Conservation (phyloP, 2,113 vertebrate species). For the Dasyurus viverrinus region DNA sequence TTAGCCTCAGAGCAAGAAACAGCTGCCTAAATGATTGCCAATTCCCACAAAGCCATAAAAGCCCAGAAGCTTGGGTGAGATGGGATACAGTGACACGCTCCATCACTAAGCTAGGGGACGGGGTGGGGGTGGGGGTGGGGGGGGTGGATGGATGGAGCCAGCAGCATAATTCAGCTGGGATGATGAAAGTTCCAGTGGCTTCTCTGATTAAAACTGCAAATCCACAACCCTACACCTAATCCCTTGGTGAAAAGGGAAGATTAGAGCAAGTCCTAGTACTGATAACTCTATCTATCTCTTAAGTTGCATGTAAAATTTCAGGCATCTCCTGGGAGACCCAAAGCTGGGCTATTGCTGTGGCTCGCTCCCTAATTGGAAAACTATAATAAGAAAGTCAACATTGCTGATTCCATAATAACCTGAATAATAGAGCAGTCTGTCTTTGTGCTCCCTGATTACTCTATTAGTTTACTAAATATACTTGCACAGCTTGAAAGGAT, state of each 20-base stretch:
- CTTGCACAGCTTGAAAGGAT: not conserved
- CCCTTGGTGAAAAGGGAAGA: slow-evolving; percentile 69
- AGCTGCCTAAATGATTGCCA: slow-evolving; percentile 31
- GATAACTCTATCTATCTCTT: slow-evolving; percentile 71
- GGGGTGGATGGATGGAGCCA: slow-evolving; percentile 43
- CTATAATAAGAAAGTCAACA: slow-evolving; percentile 68
- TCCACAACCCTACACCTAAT: slow-evolving; percentile 70
- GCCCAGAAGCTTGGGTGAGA: slow-evolving; percentile 47
- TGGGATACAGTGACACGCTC: slow-evolving; percentile 3
- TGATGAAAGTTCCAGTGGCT: slow-evolving; percentile 59
- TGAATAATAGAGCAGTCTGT: not conserved
- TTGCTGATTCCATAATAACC: slow-evolving; percentile 28
- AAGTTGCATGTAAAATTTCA: slow-evolving; percentile 69
- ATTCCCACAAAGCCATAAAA: slow-evolving; percentile 59
- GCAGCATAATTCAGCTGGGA: slow-evolving; percentile 55
- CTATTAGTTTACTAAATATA: slow-evolving; percentile 37
- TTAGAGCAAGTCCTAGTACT: slow-evolving; percentile 34
- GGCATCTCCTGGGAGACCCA: slow-evolving; percentile 59
- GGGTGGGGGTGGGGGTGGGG: too few relatives aligned
- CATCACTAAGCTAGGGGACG: not conserved
- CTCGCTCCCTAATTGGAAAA: slow-evolving; percentile 75
- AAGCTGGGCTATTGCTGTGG: slow-evolving; percentile 53
- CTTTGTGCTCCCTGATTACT: slow-evolving; percentile 42
- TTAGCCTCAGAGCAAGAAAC: slow-evolving; percentile 30
- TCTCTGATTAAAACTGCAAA: slow-evolving; percentile 77